A percentile compares a stretch with the other conserved stretches of the same genome.
phyloP scores from a whole-genome alignment of 2,888 invertebrate species.

The Tachystola acroxantha region DNA sequence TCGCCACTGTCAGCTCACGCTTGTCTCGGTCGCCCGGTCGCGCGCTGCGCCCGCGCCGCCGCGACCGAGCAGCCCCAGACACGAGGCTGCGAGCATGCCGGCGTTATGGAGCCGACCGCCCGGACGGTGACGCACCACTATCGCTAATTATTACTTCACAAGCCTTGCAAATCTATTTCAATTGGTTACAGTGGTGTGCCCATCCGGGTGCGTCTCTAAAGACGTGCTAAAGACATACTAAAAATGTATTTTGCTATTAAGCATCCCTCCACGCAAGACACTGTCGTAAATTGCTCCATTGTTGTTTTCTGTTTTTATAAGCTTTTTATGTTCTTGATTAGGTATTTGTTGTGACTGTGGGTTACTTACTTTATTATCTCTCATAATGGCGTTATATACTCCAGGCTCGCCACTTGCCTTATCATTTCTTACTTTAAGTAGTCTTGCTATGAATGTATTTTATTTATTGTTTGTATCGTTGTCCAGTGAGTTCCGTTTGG shows the following conservation, averaged over 20 bases:
- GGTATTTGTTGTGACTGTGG: slow-evolving; percentile 57
- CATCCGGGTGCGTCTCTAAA: slow-evolving; percentile 50
- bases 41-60: slow-evolving; percentile 38
- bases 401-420: slow-evolving; percentile 33
- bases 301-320: slow-evolving; percentile 48
- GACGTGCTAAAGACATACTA: slow-evolving; percentile 46
- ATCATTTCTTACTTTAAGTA: slow-evolving; percentile 42
- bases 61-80: slow-evolving; percentile 76
- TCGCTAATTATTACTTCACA: slow-evolving; percentile 8
- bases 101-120: slow-evolving; percentile 41
- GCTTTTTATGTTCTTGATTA: slow-evolving; percentile 62
- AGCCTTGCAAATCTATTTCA: not conserved
- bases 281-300: slow-evolving; percentile 47
- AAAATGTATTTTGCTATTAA: slow-evolving; percentile 47
- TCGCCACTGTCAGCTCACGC: slow-evolving; percentile 72
- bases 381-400: slow-evolving; percentile 33
- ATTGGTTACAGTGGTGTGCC: slow-evolving; percentile 32
- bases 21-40: slow-evolving; percentile 63
- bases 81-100: slow-evolving; percentile 77
- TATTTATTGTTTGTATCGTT: slow-evolving; percentile 38
- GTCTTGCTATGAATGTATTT: slow-evolving; percentile 50
- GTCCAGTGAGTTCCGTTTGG: slow-evolving; percentile 44
- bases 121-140: slow-evolving; percentile 37
- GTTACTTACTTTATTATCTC: slow-evolving; percentile 41
- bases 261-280: slow-evolving; percentile 47